Base-by-base conservation (phyloP, 2,888 invertebrate species). In the Homarus gammarus region DNA sequence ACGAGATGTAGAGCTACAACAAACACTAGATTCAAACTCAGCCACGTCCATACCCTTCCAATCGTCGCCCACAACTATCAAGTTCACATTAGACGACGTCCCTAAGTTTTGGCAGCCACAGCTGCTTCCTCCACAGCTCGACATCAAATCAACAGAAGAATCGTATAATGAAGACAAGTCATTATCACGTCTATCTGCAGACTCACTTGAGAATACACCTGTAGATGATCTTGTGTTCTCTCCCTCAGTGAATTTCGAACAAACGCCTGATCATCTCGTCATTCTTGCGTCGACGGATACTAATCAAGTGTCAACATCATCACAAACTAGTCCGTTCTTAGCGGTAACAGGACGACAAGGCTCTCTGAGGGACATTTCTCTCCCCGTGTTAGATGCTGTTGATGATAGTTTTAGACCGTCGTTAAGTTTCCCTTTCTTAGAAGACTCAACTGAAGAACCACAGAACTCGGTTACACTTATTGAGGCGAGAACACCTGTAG, bases 31-130 rank as follows among this genome's bases (percentile, higher is more conserved):
- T 49, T 73, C 87, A 27, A 49, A 49, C n/a, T 38, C 70, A n/a
- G 3, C 77, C 38, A 84, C 83, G 6, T 72, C 77, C 22, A 33
- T 38, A 44, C 78, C 83, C 2, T 64, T 56, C 31, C 1, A 75
- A 15, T 51, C 61, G n/a, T 75, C 82, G 27, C 87, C 87, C 18
- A 87, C 88, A 12, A 88, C 88, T n/a, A 83, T 88, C 12, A 83
- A 68, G 15, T 88, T 88, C 51, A 88, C 88, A 3, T 51, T 88
- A 31, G 83, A 88, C 33, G 88, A 88, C 68, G 88, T 84, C 38
- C 77, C 88, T 3, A 44, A 38, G 18, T 88, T 77, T 18, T 49
- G 81, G 8, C 44, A 88, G 36, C 88, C 82, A 33, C 38, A 56
- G 22, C 61, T 77, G 15, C 27, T 64, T 27, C 64, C 88, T 36